Percentiles rank a stretch among this genome's conserved stretches.
Conservation (phyloP, 2,113 vertebrate species). For the Leptodactylus fuscus region DNA sequence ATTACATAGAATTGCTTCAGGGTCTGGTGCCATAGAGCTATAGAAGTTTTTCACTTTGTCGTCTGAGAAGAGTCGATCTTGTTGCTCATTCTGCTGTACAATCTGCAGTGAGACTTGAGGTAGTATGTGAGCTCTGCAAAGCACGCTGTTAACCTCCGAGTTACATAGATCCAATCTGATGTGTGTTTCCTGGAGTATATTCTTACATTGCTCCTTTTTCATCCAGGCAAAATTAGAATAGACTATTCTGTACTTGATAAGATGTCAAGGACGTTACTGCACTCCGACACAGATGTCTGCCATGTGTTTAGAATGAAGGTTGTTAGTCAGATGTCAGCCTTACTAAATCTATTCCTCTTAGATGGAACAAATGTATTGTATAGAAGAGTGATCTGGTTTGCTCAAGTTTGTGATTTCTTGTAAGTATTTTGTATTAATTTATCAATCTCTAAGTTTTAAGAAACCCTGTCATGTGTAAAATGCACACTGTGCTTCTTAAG, state of each 20-base stretch:
- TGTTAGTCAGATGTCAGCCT: slow-evolving; percentile 50
- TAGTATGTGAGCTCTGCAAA: background rate
- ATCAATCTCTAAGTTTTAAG: slow-evolving; percentile 50
- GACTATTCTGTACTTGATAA: slow-evolving; percentile 56
- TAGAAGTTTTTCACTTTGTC: background rate
- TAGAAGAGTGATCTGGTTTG: background rate
- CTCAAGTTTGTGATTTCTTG: background rate
- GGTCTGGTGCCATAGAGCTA: background rate
- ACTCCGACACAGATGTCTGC: slow-evolving; percentile 33
- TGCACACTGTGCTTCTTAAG: slow-evolving; percentile 60
- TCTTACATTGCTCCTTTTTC: slow-evolving; percentile 22
- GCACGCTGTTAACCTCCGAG: slow-evolving; percentile 26
- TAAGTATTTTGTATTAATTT: slow-evolving; percentile 61
- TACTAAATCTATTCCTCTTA: slow-evolving; percentile 41
- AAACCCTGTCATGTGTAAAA: slow-evolving; percentile 59
- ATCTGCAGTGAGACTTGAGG: background rate
- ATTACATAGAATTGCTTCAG: background rate
- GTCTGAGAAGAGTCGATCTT: background rate
- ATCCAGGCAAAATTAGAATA: slow-evolving; percentile 56
- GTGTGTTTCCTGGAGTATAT: slow-evolving; percentile 47
- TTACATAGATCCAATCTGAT: slow-evolving; percentile 52
- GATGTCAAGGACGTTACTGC: slow-evolving; percentile 49
- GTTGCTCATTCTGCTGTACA: slow-evolving; percentile 1
- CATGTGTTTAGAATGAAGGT: slow-evolving; percentile 4
- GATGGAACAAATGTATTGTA: slow-evolving; percentile 7